Evolutionary conservation across 2,888 invertebrate species (phyloP).

Genomic region (Dendrolimus pini): DNA sequence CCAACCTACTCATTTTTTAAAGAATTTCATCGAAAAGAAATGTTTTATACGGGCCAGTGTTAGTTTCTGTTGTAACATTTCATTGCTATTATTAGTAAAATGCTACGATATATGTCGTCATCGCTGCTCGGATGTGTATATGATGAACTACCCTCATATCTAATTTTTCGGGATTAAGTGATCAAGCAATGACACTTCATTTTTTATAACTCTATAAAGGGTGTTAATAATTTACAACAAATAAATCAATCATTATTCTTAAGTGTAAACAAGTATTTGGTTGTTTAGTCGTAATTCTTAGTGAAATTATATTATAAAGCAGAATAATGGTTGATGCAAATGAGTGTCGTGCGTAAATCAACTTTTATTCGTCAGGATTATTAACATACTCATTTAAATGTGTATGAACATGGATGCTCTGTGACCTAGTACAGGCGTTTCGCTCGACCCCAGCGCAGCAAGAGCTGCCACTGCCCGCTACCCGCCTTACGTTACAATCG

Average conservation of each 20-base stretch:
- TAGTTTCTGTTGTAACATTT: no score
- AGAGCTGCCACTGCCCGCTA: slow-evolving; percentile 31
- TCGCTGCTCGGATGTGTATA: no score
- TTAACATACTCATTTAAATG: slow-evolving; percentile 67
- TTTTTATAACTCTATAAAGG: no score
- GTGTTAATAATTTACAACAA: no score
- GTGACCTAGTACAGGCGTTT: slow-evolving; percentile 51
- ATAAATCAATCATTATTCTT: no score
- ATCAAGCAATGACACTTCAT: not conserved
- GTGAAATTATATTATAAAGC: slow-evolving; percentile 27
- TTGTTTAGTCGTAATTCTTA: slow-evolving; percentile 16
- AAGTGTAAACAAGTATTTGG: no score
- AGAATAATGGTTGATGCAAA: slow-evolving; percentile 54
- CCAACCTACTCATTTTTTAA: no score
- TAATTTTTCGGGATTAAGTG: not conserved
- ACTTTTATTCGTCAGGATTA: slow-evolving; percentile 48
- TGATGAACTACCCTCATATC: no score
- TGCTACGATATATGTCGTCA: no score
- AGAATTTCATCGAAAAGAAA: no score
- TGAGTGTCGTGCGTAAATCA: slow-evolving; percentile 46
- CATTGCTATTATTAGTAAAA: no score
- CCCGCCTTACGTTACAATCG: slow-evolving; percentile 16
- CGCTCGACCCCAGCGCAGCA: slow-evolving; percentile 40
- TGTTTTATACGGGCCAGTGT: no score
- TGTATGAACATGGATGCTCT: slow-evolving; percentile 44